A percentile compares a stretch with the other conserved stretches of the same genome.
phyloP scores from a whole-genome alignment of 1,140 invertebrate species.

The Magallana gigas region DNA sequence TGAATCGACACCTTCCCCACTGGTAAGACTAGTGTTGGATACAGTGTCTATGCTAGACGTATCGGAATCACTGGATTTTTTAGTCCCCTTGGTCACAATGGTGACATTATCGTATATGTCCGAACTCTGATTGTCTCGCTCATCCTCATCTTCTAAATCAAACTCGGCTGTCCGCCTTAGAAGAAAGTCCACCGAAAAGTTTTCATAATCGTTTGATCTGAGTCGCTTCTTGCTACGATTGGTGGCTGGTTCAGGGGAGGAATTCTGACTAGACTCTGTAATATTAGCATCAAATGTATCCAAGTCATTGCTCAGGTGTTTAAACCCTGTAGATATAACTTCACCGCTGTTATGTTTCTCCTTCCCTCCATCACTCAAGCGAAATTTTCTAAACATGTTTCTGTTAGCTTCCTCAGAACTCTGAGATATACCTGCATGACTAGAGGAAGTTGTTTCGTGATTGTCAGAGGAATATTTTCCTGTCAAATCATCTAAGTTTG shows the following conservation, averaged over 20 bases:
- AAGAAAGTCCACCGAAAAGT: constrained; percentile 24
- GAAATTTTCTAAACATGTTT: constrained; percentile 31
- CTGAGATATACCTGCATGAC: not conserved
- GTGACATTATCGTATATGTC: not conserved
- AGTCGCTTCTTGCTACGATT: not conserved
- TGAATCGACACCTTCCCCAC: not conserved
- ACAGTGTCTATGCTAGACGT: not conserved
- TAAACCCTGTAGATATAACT: constrained; percentile 21
- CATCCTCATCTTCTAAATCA: not conserved
- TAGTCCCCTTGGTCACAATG: not conserved
- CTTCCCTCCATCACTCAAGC: constrained; percentile 17
- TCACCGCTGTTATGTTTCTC: not conserved
- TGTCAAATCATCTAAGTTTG: constrained; percentile 19
- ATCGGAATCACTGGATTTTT: not conserved
- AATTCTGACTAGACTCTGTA: constrained; percentile 16
- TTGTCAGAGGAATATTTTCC: constrained; percentile 24
- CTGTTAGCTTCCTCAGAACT: not conserved
- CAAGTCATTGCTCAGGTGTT: constrained; percentile 13
- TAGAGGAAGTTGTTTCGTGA: not conserved
- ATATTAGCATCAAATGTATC: not conserved
- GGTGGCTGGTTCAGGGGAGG: not conserved
- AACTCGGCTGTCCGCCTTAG: not conserved
- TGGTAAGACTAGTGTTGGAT: constrained; percentile 9
- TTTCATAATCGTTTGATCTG: constrained; percentile 10
- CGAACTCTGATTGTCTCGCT: not conserved